phyloP scores from a whole-genome alignment of 2,888 invertebrate genomes.

The Ennomos erosarius region DNA sequence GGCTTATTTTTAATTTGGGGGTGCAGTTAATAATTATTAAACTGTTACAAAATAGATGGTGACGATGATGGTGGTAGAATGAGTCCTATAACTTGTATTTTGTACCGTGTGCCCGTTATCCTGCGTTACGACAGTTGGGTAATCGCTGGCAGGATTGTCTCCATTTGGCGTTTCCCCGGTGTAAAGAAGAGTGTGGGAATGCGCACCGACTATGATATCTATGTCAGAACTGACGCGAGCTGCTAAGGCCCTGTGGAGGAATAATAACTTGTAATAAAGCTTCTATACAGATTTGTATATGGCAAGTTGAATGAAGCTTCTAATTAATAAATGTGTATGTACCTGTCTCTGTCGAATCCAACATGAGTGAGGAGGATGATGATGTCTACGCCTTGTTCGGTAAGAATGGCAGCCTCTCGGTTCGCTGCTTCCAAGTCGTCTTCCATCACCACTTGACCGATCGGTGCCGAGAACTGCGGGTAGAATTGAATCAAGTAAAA shows the following conservation, averaged over 20 bases:
- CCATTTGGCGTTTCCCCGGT: conserved; percentile 84
- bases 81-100: too few species aligned
- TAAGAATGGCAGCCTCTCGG: conserved; percentile 87
- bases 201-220: conserved; percentile 94
- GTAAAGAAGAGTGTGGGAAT: conserved; percentile 92
- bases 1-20: too few species aligned
- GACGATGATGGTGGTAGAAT: too few species aligned
- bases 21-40: too few species aligned
- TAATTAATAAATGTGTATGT: conserved; percentile 35
- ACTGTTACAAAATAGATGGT: too few species aligned
- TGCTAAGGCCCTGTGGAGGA: conserved; percentile 85
- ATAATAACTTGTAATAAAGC: neutral
- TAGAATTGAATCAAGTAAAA: too few species aligned
- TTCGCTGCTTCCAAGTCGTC: conserved; percentile 88
- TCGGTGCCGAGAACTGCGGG: conserved; percentile 86
- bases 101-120: conserved; percentile 75
- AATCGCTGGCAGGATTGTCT: conserved; percentile 85
- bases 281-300: too few species aligned
- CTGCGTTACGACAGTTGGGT: conserved; percentile 89
- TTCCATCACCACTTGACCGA: conserved; percentile 88
- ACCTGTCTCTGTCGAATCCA: conserved; percentile 82
- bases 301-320: too few species aligned
- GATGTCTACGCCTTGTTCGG: conserved; percentile 88
- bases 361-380: conserved; percentile 94
- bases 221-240: conserved; percentile 86